A percentile compares a stretch with the other conserved stretches of the same genome.
Evolutionary conservation across 2,113 vertebrate species (phyloP).

Genomic region (Podilymbus podiceps): DNA sequence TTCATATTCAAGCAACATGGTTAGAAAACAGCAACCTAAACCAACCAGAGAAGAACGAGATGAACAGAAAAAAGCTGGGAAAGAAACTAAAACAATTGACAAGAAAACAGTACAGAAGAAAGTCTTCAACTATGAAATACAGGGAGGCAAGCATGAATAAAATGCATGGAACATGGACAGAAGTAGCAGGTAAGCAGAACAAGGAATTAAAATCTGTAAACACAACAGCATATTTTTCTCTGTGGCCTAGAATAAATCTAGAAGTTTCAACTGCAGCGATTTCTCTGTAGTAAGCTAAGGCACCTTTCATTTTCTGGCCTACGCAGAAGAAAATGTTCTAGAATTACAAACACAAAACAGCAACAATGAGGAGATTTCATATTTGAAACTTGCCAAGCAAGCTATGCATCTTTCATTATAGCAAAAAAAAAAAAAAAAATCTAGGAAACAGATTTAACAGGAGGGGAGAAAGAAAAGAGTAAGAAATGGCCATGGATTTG

Average conservation of each 20-base stretch:
- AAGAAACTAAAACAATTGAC: neutral
- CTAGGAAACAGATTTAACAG: neutral
- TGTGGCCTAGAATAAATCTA: neutral
- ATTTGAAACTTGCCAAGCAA: neutral
- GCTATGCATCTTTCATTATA: neutral
- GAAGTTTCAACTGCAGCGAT: neutral
- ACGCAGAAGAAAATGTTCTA: neutral
- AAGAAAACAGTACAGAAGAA: neutral
- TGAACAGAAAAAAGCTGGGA: neutral
- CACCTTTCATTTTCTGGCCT: neutral
- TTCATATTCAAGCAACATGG: neutral
- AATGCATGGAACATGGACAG: neutral
- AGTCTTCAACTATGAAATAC: neutral
- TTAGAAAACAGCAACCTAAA: neutral
- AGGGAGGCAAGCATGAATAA: neutral
- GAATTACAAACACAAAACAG: neutral
- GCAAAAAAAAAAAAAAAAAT: neutral
- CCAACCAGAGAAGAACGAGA: neutral
- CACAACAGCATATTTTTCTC: neutral
- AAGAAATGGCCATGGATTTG: neutral
- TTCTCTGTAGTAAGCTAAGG: neutral
- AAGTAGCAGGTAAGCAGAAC: neutral
- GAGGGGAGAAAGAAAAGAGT: neutral
- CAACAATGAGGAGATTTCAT: neutral
- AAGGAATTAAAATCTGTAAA: neutral